These are phyloP conservation scores for Plebejus melissa DNA, from an alignment of 2,888 invertebrate genomes.

Conservation along the genomic window DNA sequence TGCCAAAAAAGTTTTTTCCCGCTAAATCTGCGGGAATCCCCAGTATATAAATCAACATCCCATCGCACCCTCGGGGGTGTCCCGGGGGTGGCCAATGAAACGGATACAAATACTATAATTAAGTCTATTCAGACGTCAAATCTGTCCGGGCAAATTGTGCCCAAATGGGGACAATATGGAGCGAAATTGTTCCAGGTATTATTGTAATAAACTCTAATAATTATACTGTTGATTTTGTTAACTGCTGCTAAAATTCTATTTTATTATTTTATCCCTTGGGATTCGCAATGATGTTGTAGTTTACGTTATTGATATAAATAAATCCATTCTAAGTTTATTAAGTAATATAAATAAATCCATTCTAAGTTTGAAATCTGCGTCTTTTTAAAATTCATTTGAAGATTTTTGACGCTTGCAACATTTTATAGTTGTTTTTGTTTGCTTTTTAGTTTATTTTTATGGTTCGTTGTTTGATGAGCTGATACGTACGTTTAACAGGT, in stretches of 20 bases:
- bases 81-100: conserved; percentile 52
- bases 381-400: not conserved
- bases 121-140: conserved; percentile 71
- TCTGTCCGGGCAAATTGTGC: conserved; percentile 52
- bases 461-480: conserved; percentile 21
- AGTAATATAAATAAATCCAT: no score
- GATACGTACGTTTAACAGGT: conserved; percentile 22
- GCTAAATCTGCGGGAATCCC: conserved; percentile 38
- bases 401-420: not conserved
- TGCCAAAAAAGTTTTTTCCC: conserved; percentile 34
- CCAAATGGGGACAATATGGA: conserved; percentile 49
- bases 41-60: conserved; percentile 54
- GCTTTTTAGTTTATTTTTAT: conserved; percentile 19
- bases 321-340: not conserved
- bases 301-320: no score
- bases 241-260: not conserved
- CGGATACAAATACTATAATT: conserved; percentile 73
- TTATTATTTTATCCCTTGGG: not conserved
- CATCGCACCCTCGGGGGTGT: conserved; percentile 54
- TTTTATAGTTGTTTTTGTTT: conserved; percentile 2
- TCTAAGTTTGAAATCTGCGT: not conserved
- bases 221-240: not conserved
- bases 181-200: conserved; percentile 17
- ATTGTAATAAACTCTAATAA: conserved; percentile 23
- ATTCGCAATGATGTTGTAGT: no score